Percentiles rank a stretch among this genome's conserved stretches.
Conservation (phyloP, 2,797 vertebrate species). For the Miichthys miiuy region DNA sequence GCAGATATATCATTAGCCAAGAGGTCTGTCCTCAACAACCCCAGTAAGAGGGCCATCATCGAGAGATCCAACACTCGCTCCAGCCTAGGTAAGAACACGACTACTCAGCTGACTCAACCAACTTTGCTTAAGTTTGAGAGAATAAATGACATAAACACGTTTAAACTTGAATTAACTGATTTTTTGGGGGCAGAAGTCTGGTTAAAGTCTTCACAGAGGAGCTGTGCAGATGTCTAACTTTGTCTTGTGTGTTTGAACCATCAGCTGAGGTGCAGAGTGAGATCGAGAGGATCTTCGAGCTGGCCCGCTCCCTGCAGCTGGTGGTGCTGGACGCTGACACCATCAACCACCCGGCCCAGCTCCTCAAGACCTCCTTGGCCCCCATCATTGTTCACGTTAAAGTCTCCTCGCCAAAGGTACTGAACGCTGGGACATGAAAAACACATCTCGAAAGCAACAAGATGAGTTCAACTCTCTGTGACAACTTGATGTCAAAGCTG, state of each 20-base stretch:
- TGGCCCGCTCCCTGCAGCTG: constrained; percentile 96
- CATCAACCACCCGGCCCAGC: constrained; percentile 97
- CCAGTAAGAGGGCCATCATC: constrained; percentile 98
- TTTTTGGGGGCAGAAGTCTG: too few relatives aligned
- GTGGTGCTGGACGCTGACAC: constrained; percentile 97
- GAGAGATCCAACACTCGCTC: constrained; percentile 97
- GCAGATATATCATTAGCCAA: constrained; percentile 99
- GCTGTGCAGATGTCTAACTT: not conserved
- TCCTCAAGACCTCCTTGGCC: constrained; percentile 96
- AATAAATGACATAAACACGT: too few relatives aligned
- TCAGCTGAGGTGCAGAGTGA: constrained; percentile 98
- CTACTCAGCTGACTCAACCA: not conserved
- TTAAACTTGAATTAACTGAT: too few relatives aligned
- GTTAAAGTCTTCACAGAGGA: not conserved
- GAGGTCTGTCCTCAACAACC: constrained; percentile 98
- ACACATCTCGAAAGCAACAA: not conserved
- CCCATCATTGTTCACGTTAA: constrained; percentile 98
- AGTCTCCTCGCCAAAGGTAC: constrained; percentile 98
- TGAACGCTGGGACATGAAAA: not conserved
- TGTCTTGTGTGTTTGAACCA: not conserved
- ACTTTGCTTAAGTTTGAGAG: too few relatives aligned
- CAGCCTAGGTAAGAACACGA: constrained; percentile 89
- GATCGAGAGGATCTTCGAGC: constrained; percentile 97
- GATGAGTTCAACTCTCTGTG: constrained; percentile 1
- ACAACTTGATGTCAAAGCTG: not conserved